These are phyloP conservation scores for Hybognathus amarus DNA, from an alignment of 2,797 vertebrate species.

Conservation along the genomic window DNA sequence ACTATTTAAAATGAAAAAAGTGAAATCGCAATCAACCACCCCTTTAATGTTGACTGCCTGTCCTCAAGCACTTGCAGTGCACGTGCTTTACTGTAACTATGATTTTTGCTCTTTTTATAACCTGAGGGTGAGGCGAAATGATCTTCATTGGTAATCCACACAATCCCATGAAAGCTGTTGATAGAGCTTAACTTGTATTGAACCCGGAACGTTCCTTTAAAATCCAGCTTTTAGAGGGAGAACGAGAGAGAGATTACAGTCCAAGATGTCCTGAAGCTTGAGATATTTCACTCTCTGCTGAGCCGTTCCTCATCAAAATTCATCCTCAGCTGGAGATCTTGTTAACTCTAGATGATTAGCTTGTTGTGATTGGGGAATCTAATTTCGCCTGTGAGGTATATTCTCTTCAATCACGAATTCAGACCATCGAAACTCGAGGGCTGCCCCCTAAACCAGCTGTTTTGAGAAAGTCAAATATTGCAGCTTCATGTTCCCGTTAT, in stretches of 20 bases:
- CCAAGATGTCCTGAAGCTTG: constrained; percentile 35
- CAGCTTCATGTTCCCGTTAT: constrained; percentile 4
- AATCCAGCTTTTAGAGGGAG: constrained; percentile 20
- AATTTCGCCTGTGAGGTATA: constrained; percentile 18
- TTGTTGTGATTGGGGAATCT: constrained; percentile 27
- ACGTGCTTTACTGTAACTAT: not conserved
- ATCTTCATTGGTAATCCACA: constrained; percentile 21
- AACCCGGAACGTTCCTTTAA: not conserved
- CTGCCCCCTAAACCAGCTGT: constrained; percentile 20
- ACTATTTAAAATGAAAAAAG: no score
- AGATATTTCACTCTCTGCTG: no score
- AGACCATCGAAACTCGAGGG: not conserved
- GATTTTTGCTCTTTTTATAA: not conserved
- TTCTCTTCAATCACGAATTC: constrained; percentile 14
- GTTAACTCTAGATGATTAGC: constrained; percentile 24
- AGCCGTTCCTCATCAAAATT: constrained; percentile 31
- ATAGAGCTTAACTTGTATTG: constrained; percentile 21
- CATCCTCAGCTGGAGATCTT: constrained; percentile 22
- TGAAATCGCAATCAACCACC: no score
- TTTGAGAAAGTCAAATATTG: constrained; percentile 17
- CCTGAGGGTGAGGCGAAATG: not conserved
- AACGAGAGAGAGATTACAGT: constrained; percentile 38
- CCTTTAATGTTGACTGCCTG: not conserved
- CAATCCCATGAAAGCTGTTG: constrained; percentile 2
- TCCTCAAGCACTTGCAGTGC: not conserved